Evolutionary conservation across 2,113 vertebrate species (phyloP).

Genomic region (Oriolus oriolus): DNA sequence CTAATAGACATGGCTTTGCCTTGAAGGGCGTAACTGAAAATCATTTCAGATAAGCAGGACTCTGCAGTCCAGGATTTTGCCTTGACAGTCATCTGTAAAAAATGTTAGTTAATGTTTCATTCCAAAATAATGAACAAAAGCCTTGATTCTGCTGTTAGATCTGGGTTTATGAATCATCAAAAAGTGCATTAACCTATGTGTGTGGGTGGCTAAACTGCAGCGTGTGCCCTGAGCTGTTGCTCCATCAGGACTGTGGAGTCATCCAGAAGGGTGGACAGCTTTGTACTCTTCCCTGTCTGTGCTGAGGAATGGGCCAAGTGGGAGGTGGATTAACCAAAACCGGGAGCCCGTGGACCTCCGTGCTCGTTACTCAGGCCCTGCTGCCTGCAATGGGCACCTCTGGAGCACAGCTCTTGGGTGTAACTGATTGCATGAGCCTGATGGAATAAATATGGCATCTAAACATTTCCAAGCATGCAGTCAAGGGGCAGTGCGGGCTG

Average conservation of each 20-base stretch:
- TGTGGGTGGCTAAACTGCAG: conserved; percentile 45
- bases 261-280: conserved; percentile 49
- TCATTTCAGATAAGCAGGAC: conserved; percentile 40
- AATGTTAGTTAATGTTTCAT: conserved; percentile 46
- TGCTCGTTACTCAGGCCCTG: conserved; percentile 35
- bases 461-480: conserved; percentile 45
- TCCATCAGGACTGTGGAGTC: conserved; percentile 32
- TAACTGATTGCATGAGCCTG: conserved; percentile 63
- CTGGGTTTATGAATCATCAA: conserved; percentile 56
- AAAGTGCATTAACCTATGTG: conserved; percentile 42
- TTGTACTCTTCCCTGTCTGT: neutral
- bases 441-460: conserved; percentile 60
- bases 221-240: neutral
- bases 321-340: conserved; percentile 44
- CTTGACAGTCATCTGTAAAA: conserved; percentile 56
- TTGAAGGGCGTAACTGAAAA: conserved; percentile 46
- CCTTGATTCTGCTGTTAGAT: conserved; percentile 17
- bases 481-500: neutral
- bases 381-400: conserved; percentile 55
- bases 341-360: conserved; percentile 28
- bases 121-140: conserved; percentile 54
- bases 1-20: conserved; percentile 40
- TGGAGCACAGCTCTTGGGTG: conserved; percentile 50
- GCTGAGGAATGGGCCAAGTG: conserved; percentile 22
- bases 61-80: conserved; percentile 33